Conservation (phyloP, 2,113 vertebrate genomes). For the Ciconia stormi region DNA sequence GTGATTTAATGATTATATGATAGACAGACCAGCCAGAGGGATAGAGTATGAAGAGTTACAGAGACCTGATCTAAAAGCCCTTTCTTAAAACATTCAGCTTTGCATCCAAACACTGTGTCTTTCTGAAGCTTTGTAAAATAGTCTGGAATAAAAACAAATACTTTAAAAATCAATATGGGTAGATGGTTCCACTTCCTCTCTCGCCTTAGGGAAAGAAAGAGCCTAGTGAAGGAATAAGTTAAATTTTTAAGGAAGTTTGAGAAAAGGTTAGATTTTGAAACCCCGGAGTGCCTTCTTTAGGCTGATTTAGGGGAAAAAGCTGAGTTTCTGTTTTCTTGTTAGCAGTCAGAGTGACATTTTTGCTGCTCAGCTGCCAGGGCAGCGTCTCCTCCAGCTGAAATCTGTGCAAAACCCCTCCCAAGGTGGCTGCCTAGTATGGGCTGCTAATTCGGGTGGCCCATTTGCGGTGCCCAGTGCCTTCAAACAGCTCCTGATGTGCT, state of each 20-base stretch:
- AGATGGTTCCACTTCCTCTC: slow-evolving; percentile 28
- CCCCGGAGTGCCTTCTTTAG: background rate
- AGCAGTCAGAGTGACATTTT: background rate
- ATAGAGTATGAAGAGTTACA: background rate
- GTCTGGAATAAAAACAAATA: background rate
- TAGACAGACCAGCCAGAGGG: background rate
- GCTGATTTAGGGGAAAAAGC: slow-evolving; percentile 51
- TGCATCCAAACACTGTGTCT: background rate
- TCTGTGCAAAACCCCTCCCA: background rate
- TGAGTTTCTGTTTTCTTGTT: slow-evolving; percentile 26
- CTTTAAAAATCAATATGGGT: background rate
- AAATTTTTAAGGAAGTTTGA: slow-evolving; percentile 62
- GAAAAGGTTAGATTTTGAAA: slow-evolving; percentile 55
- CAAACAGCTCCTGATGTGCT: background rate
- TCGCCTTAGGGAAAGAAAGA: background rate
- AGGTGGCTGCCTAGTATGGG: rapidly evolving
- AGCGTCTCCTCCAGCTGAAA: background rate
- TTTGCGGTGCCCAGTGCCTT: background rate
- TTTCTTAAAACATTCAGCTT: background rate
- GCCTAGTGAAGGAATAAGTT: background rate
- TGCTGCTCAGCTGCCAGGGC: background rate
- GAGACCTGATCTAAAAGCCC: background rate
- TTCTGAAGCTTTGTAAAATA: background rate
- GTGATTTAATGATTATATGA: background rate
- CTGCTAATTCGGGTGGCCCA: background rate